Base-by-base conservation (phyloP, 1,140 invertebrate species). In the Vollenhovia emeryi region DNA sequence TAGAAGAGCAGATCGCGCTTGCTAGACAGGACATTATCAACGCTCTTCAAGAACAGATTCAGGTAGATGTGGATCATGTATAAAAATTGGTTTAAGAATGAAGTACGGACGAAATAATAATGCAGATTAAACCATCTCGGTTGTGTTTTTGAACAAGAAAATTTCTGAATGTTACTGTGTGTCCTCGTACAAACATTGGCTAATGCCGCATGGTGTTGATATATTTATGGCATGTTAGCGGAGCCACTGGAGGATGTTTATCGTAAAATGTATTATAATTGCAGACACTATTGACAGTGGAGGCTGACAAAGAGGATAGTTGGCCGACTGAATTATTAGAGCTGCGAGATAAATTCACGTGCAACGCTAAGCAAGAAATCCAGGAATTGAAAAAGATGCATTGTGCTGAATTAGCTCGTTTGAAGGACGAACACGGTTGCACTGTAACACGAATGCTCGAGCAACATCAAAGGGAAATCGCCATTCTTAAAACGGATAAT, bases 241-340 rank as follows among this genome's bases (percentile, higher is more conserved):
- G 0, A 64, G n/a, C 11, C 5, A n/a, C 75, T 82, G 45, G 43
- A 64, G 52, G 30, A 79, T 52, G 18, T 71, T 87, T 76, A 71
- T 62, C 30, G 3, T 64, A 55, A 71, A 59, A 36, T 84, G 30
- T 85, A 80, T 74, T 69, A 68, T 57, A 73, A 40, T 85, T 87
- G 45, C 91, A 97, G 97, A 96, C 96, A 87, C 91, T 97, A 76
- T 93, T 97, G 55, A 96, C 96, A 3, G 96, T 96, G 86, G 96
- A 96, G 6, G 94, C 95, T 36, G 96, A 97, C 68, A 95, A 96
- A 85, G 95, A 96, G 84, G 96, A 93, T 55, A 92, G 96, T 91
- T 97, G 97, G 96, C 97, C 97, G 7, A 89, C 96, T 57, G 97
- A 97, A 92, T 94, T 97, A 62, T 94, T 97, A 43, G 95, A 96